Evolutionary conservation across 1,140 invertebrate genomes (phyloP), one percentile per base, ranked within the genome.

Genomic region (Adoxophyes honmai): DNA sequence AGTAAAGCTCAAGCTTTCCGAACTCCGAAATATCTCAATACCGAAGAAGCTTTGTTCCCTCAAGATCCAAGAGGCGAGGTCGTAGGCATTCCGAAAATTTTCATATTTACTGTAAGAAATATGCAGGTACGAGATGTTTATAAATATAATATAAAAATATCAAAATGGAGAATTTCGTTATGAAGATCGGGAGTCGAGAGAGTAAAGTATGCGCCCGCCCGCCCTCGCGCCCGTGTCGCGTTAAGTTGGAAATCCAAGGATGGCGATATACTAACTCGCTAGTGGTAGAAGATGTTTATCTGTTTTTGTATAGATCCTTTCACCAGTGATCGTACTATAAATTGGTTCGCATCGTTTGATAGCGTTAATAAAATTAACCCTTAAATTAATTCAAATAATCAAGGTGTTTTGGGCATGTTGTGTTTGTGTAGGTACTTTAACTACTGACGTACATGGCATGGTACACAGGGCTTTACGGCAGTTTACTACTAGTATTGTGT

Each of bases 101-200:
- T 86, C 85, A 88, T 88, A 88, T 88, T 86, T 88, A 86, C 82
- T 78, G 82, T 75, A 77, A 79, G 68, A 88, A 88, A 88, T 86
- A 88, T 88, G 82, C 85, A 88, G 85, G 85, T 88, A 86, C 75
- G 74, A 81, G 77, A 85, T 68, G 79, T 79, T 84, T 77, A 87
- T 75, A 84, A 82, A 81, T 85, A 81, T 85, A 86, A 83, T 87
- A 88, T 88, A 86, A 57, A 52, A 57, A 88, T 86, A 86, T 86
- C 81, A 86, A 88, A 88, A 86, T 77, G 81, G 75, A 82, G 85
- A 88, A 88, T 88, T 88, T 88, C 78, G 79, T 88, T 88, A 88
- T 88, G 85, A 88, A 88, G 82, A 88, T 84, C 79, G 73, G 61
- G 71, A 79, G 70, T 59, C 60, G 63, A 70, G 75, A 78, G 76